Base-by-base conservation (phyloP, 2,797 vertebrate genomes). In the Spinus pinus region DNA sequence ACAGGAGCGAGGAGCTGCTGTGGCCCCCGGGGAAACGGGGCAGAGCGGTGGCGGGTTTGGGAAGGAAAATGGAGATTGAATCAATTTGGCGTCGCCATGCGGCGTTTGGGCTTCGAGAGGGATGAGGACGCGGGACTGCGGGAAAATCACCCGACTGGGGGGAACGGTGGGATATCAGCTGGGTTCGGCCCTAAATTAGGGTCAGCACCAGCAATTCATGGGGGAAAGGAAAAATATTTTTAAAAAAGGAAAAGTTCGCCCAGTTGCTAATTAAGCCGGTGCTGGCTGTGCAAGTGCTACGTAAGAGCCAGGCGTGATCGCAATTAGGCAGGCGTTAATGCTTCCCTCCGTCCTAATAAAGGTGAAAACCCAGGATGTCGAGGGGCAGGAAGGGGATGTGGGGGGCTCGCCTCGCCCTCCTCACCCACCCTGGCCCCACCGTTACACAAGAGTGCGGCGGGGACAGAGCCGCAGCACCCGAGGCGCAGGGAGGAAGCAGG, bases 181-280 rank as follows among this genome's bases (percentile, higher is more conserved):
- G 23, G 50, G 18, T 4, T 31, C 15, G 79, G 72, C 31, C 37
- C 51, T 49, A 60, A 73, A 56, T 71, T 73, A 49, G 44, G 60
- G 87, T 11, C n/a, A 49, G 31, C 3, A 8, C 8, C 33, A 27
- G 28, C 27, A 81, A 47, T 13, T 3, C 23, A 35, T 37, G 13
- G 44, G 24, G 21, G 1, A 12, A 8, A 6, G 21, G 13, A 20
- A 44, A 53, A 64, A 51, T 20, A n/a, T 31, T 53, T 53, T 53
- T 7, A 1, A 7, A 44, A 85, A 67, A 74, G 25, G 54, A 75
- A 95, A 95, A 95, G 91, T 95, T 95, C 8, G 6, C 39, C 75
- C 75, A 81, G 89, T 54, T 78, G 90, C 69, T 93, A 78, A 95
- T 92, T 82, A 93, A 95, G 35, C 64, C 7, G 0, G 81, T 8